Evolutionary conservation across 2,113 vertebrate genomes (phyloP).

Genomic region (Hemibagrus wyckioides): DNA sequence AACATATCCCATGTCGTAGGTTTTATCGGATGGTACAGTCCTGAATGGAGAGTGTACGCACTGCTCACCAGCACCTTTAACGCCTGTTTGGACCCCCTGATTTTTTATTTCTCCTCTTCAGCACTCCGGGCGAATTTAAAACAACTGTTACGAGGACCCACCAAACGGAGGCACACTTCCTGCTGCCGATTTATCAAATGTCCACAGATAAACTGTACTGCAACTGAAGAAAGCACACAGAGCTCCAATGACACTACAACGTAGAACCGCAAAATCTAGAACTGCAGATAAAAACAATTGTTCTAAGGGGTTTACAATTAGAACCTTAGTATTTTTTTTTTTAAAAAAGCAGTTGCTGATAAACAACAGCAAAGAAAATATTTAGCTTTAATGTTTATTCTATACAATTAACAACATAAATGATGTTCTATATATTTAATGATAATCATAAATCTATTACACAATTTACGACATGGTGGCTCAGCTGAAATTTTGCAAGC

Average conservation of each 20-base stretch:
- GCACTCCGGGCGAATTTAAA: conserved; percentile 64
- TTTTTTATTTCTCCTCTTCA: conserved; percentile 78
- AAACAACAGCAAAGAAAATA: background rate
- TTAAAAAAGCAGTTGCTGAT: background rate
- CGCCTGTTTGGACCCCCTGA: conserved; percentile 73
- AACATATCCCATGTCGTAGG: conserved; percentile 77
- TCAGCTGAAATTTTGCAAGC: background rate
- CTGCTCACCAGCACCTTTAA: conserved; percentile 75
- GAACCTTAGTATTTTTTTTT: too few relatives aligned
- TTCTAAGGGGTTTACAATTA: too few relatives aligned
- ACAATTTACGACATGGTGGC: background rate
- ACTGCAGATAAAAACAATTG: background rate
- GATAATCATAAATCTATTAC: too few relatives aligned
- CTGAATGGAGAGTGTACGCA: conserved; percentile 63
- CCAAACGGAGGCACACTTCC: background rate
- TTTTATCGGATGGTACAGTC: conserved; percentile 53
- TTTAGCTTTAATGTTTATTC: background rate
- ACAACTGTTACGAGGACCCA: background rate
- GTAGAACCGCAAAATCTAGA: background rate
- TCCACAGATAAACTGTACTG: conserved; percentile 30
- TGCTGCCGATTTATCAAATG: conserved; percentile 25
- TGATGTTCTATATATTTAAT: too few relatives aligned
- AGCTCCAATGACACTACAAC: conserved; percentile 42
- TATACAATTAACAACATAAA: background rate
- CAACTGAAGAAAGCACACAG: conserved; percentile 40